Base-by-base conservation (phyloP, 2,888 invertebrate genomes). In the Drosophila pseudotakahashii region DNA sequence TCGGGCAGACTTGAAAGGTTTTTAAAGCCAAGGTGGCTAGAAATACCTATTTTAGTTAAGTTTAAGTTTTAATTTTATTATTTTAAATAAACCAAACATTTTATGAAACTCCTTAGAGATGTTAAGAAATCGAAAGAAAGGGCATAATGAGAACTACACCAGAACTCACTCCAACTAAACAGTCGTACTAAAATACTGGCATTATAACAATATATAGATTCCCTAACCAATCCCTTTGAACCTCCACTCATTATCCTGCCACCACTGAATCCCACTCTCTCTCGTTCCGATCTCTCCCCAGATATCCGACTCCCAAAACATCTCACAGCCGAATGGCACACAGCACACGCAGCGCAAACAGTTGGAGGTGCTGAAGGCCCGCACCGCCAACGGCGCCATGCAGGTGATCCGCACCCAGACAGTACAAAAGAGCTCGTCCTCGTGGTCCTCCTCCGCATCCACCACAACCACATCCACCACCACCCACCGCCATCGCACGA, bases 351-450 rank as follows among this genome's bases (percentile, higher is more conserved):
- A 92, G 82, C 90, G 92, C 73, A 92, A 92, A 86, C 92, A 92
- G 80, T 93, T 96, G 93, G 96, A 96, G 92, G 95, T 96, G 81
- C 93, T 95, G 77, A 94, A 95, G 89, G 94, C 95, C 57, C 94
- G 94, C 89, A 94, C 94, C 71, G 94, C 95, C 47, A 89, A 90
- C 71, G 94, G 95, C 51, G 94, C 80, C 55, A 93, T 96, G 88
- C 95, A 95, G 84, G 95, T 96, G 74, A 94, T 96, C 93, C 94
- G 95, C 79, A 94, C 95, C 77, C 91, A 93, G 80, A 92, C 91
- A 60, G 91, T 92, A 74, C 92, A 92, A 88, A 91, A 90, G 62
- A 90, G 91, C 76, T 92, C 92, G 58, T 92, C 91, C 78, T 92
- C 92, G 44, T 91, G 92, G 83, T 89, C 90, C 63, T 79, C 89